Evolutionary conservation across 2,888 invertebrate genomes (phyloP), one percentile per base, ranked within the genome.

Genomic region (Dyspetes luteomarginatus): DNA sequence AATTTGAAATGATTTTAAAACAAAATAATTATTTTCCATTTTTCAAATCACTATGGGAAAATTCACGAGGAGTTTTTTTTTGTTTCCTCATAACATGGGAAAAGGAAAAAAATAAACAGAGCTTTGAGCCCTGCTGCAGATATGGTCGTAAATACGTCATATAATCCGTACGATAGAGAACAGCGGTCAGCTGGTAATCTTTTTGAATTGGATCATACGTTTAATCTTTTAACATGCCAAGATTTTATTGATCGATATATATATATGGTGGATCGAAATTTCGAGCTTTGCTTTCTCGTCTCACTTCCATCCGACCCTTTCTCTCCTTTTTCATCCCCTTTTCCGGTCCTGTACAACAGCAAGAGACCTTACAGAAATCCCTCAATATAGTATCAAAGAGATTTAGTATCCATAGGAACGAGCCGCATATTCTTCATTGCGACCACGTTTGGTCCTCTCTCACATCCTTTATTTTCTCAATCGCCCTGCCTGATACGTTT

Each of bases 161-260:
- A 64, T 60, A 41, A 76, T 68, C 19, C 43, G 52, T 64, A 28
- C 56, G 48, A 68, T 55, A 7, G 24, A 50, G 64, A 62, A 43
- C 43, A 30, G 12, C 56, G 69, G 56, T 64, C 69, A 74, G 73
- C 19, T 22, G 72, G 69, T 56, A 81, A 81, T 77, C 81, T 64
- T 74, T 17, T 56, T 50, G 65, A 74, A 81, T 81, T 81, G 81
- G 81, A 74, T 81, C 69, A 81, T 78, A 71, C 73, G 73, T 74
- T 74, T 74, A 74, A 81, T 78, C 77, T 77, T 36, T 58, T 60
- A 36, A 74, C 65, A 69, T 64, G 52, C 43, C 58, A 43, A 69
- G 45, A 62, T 77, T 69, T 73, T 45, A 74, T 77, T 45, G 77
- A 78, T 81, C 64, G 81, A 72, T 76, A 56, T 56, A 52, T 64